A percentile compares a stretch with the other conserved stretches of the same genome.
Conservation (phyloP, 1,140 invertebrate species). For the Samia ricini region DNA sequence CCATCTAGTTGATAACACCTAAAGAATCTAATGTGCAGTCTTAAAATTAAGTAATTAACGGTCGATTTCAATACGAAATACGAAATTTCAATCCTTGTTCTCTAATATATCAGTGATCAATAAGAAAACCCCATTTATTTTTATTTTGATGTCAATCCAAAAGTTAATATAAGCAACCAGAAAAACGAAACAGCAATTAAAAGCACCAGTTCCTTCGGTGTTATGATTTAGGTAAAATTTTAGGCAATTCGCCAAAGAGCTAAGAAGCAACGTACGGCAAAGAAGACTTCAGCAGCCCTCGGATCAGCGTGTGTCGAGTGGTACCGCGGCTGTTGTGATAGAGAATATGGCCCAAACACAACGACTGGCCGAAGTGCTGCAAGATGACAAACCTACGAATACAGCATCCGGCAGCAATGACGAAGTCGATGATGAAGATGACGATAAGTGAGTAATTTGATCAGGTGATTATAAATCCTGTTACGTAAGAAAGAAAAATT, state of each 20-base stretch:
- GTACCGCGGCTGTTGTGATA: constrained; percentile 89
- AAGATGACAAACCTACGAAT: constrained; percentile 87
- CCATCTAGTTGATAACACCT: too few species aligned
- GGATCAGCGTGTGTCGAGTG: constrained; percentile 87
- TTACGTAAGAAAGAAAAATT: not conserved
- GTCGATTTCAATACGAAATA: too few species aligned
- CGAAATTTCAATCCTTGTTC: too few species aligned
- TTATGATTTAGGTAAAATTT: constrained; percentile 11
- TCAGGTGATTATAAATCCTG: too few species aligned
- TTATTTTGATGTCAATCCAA: too few species aligned
- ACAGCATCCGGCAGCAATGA: constrained; percentile 92
- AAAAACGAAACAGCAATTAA: not conserved
- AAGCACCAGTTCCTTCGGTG: not conserved
- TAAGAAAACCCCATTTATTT: too few species aligned
- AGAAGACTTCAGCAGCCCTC: constrained; percentile 84
- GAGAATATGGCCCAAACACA: constrained; percentile 91
- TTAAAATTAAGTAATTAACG: too few species aligned
- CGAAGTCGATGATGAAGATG: constrained; percentile 90
- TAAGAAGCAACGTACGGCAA: constrained; percentile 85
- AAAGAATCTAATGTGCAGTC: too few species aligned
- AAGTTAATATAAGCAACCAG: too few species aligned
- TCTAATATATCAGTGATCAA: too few species aligned
- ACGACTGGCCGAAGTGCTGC: constrained; percentile 85
- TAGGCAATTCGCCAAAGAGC: constrained; percentile 88
- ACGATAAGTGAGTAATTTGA: constrained; percentile 53